Percentiles rank a stretch among this genome's conserved stretches.
These are phyloP conservation scores for Eciton burchellii DNA, from an alignment of 1,140 invertebrate species.

Conservation along the genomic window DNA sequence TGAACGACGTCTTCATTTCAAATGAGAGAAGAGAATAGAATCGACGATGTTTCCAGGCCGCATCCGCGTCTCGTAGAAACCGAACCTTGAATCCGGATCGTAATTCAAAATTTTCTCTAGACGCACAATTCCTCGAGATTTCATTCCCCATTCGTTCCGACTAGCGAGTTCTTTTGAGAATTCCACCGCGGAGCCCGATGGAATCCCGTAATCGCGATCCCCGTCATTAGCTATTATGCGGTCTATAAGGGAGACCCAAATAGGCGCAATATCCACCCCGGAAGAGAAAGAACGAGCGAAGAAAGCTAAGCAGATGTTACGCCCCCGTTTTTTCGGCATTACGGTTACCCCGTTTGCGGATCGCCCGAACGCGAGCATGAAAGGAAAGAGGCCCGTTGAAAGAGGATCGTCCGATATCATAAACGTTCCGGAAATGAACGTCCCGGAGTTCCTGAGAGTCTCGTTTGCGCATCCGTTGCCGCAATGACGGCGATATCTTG, in stretches of 20 bases:
- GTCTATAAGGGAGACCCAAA: conserved; percentile 58
- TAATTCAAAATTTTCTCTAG: background rate
- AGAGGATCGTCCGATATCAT: conserved; percentile 20
- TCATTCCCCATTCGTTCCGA: conserved; percentile 37
- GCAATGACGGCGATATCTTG: background rate
- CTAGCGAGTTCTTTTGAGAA: conserved; percentile 74
- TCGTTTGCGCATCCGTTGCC: background rate
- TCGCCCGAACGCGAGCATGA: conserved; percentile 41
- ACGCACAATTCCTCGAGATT: conserved; percentile 9
- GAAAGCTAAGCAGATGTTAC: conserved; percentile 76
- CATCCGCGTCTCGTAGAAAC: background rate
- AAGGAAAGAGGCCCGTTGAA: conserved; percentile 39
- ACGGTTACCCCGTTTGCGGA: conserved; percentile 52
- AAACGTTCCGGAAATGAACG: conserved; percentile 61
- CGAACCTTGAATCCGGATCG: background rate
- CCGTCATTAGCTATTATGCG: conserved; percentile 83
- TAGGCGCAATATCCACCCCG: conserved; percentile 63
- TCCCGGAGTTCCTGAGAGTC: background rate
- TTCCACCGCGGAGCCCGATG: conserved; percentile 62
- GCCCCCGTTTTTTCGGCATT: conserved; percentile 79
- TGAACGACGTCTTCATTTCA: too few species aligned
- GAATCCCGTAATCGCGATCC: conserved; percentile 70
- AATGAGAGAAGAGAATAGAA: background rate
- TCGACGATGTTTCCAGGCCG: background rate
- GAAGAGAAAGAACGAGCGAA: conserved; percentile 35